A percentile compares a stretch with the other conserved stretches of the same genome.
Conservation (phyloP, 2,797 vertebrate species). For the Echiichthys vipera region DNA sequence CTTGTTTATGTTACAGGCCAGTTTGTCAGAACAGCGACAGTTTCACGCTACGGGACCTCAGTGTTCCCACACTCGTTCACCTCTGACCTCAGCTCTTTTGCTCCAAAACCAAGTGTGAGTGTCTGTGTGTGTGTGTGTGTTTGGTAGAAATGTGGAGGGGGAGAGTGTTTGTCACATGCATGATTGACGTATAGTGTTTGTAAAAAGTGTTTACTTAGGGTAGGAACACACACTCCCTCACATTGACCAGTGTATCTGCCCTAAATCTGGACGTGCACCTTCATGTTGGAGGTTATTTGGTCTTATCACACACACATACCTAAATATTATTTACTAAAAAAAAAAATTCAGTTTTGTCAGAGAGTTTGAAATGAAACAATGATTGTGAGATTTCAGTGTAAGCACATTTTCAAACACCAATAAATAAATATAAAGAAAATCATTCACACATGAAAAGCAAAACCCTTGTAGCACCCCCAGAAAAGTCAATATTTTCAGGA, state of each 20-base stretch:
- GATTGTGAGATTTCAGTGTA: not conserved
- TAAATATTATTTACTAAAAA: not conserved
- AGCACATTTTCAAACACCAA: not conserved
- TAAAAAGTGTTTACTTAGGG: slow-evolving; percentile 52
- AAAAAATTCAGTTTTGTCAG: not conserved
- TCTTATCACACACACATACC: not conserved
- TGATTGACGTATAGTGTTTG: slow-evolving; percentile 59
- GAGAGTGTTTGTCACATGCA: slow-evolving; percentile 21
- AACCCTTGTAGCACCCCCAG: too few relatives aligned
- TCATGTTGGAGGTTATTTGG: slow-evolving; percentile 20
- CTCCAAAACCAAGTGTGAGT: slow-evolving; percentile 40
- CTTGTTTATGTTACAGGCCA: slow-evolving; percentile 76
- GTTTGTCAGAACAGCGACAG: slow-evolving; percentile 78
- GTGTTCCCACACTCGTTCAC: slow-evolving; percentile 78
- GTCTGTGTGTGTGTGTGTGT: slow-evolving; percentile 22
- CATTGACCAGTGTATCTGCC: slow-evolving; percentile 35
- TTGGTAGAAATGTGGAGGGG: not conserved
- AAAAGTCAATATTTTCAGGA: not conserved
- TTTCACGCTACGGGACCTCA: slow-evolving; percentile 60
- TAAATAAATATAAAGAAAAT: not conserved
- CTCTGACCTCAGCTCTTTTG: slow-evolving; percentile 67
- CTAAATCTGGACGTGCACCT: slow-evolving; percentile 39
- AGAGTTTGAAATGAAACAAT: not conserved
- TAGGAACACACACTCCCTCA: slow-evolving; percentile 46
- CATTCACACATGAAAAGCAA: too few relatives aligned